Evolutionary conservation across 2,888 invertebrate species (phyloP), one percentile per base, ranked within the genome.

Genomic region (Amitus sp.): DNA sequence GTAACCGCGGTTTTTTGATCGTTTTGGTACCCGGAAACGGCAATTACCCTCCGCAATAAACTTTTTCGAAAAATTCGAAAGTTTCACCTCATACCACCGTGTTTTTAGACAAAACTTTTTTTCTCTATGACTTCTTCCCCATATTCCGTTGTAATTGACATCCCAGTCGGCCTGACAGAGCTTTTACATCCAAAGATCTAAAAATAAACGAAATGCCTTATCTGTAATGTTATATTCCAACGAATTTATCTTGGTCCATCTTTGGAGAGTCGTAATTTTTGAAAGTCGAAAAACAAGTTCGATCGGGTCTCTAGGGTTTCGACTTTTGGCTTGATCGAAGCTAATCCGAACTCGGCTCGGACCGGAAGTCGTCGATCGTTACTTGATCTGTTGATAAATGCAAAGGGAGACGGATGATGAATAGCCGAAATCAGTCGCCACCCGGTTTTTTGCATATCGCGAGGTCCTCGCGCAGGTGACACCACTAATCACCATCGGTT

Each of bases 401-500:
- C 55, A 27, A 58, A 56, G 51, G 45, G 53, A 61, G 72, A 79
- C 79, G 77, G 69, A 53, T 70, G 70, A 79, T 79, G 75, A 75
- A 78, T 76, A 69, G 73, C 67, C 68, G 61, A 62, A 69, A 71
- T 71, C 62, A 67, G 65, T 46, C 59, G 62, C 27, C 39, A 59
- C 52, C 58, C 56, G 66, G 55, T 58, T 50, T n/a, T 47, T 37
- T 45, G 33, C 45, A 47, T 64, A 62, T 65, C 66, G 68, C 61
- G 54, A 50, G 52, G 45, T 66, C 69, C 71, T 65, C 68, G 69
- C 72, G 64, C 80, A 80, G 79, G 76, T 81, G 81, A 80, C 79
- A 77, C 75, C 77, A 79, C 81, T 82, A 81, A 82, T 81, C 80
- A 80, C 80, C 80, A 82, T 82, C 75, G 81, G 80, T 80, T 82